Conservation (phyloP, 2,888 invertebrate species). For the Tortrix viridana region DNA sequence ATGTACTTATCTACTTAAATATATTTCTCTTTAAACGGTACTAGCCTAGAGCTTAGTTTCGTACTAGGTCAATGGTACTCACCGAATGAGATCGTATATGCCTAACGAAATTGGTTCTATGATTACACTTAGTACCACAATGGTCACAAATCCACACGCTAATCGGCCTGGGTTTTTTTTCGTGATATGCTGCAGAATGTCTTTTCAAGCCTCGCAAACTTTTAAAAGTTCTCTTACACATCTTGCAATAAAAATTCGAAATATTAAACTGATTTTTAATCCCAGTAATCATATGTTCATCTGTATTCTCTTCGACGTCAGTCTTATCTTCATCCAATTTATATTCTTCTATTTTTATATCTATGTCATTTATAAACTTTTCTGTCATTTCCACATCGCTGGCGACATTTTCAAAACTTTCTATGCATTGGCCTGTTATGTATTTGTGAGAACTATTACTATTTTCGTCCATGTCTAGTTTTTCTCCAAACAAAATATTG, state of each 20-base stretch:
- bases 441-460: constrained; percentile 29
- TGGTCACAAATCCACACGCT: constrained; percentile 50
- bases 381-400: constrained; percentile 53
- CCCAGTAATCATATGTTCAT: not conserved
- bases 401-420: constrained; percentile 45
- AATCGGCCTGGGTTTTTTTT: constrained; percentile 33
- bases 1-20: too few relatives aligned
- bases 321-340: constrained; percentile 37
- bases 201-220: constrained; percentile 50
- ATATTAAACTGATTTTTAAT: constrained; percentile 52
- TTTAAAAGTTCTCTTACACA: constrained; percentile 58
- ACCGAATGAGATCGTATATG: constrained; percentile 59
- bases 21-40: too few relatives aligned
- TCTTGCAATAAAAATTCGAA: constrained; percentile 56
- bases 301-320: not conserved
- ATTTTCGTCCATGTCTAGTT: constrained; percentile 45
- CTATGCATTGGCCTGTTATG: constrained; percentile 43
- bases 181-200: constrained; percentile 53
- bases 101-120: constrained; percentile 45
- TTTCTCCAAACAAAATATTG: constrained; percentile 68
- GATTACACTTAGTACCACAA: constrained; percentile 52
- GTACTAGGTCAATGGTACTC: constrained; percentile 37
- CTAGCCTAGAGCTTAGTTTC: too few relatives aligned
- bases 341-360: constrained; percentile 29
- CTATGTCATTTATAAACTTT: constrained; percentile 47